A percentile compares a stretch with the other conserved stretches of the same genome.
Evolutionary conservation across 2,113 vertebrate genomes (phyloP).

Genomic region (Phalacrocorax brasilianus): DNA sequence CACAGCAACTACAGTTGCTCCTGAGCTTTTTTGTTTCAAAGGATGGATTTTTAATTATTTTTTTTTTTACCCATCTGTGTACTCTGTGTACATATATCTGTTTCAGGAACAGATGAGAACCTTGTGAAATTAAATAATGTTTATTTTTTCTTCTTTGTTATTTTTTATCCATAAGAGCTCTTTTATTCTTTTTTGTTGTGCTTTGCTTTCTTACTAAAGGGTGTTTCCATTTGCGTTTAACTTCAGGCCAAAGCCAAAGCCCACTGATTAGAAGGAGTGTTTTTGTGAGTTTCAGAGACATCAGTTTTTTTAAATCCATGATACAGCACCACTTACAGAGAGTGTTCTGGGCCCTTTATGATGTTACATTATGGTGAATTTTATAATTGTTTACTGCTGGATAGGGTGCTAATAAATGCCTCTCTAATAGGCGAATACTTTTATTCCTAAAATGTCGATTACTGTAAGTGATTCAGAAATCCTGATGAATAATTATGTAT

Average conservation of each 20-base stretch:
- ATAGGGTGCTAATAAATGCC: not conserved
- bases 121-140: not conserved
- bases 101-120: not conserved
- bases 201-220: not conserved
- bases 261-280: not conserved
- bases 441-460: not conserved
- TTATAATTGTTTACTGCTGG: not conserved
- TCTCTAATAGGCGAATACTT: not conserved
- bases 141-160: not conserved
- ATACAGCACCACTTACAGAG: not conserved
- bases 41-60: not conserved
- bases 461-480: constrained; percentile 20
- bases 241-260: not conserved
- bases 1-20: not conserved
- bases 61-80: not conserved
- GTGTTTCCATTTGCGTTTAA: not conserved
- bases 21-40: not conserved
- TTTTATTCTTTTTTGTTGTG: not conserved
- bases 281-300: not conserved
- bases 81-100: not conserved
- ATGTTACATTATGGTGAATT: not conserved
- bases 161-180: not conserved
- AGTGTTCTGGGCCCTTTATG: not conserved
- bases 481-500: not conserved
- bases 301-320: not conserved